Evolutionary conservation across 1,140 invertebrate genomes (phyloP).

Genomic region (Brachionus rubens): DNA sequence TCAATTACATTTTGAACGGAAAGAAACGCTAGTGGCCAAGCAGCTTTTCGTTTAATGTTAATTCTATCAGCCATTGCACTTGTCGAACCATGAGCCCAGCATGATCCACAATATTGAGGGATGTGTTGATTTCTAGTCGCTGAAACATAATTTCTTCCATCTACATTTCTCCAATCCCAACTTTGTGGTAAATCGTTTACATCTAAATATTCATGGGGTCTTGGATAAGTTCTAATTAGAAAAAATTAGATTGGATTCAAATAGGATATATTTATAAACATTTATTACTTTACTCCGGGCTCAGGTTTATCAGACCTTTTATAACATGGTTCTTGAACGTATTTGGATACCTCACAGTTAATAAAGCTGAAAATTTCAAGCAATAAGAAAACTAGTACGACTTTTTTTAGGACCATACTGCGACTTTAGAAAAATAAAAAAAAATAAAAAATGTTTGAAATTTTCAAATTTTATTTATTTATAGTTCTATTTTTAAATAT

Average conservation of each 20-base stretch:
- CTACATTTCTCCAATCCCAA: constrained; percentile 63
- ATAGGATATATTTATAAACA: neutral
- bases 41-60: constrained; percentile 61
- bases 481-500: too few relatives aligned
- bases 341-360: neutral
- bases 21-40: constrained; percentile 62
- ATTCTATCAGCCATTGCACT: constrained; percentile 63
- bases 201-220: constrained; percentile 54
- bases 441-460: neutral
- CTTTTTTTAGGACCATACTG: neutral
- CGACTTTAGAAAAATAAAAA: too few relatives aligned
- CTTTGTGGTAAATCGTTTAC: constrained; percentile 44
- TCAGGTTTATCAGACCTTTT: neutral
- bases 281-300: constrained; percentile 27
- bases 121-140: constrained; percentile 62
- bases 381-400: neutral
- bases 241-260: neutral
- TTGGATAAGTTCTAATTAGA: constrained; percentile 53
- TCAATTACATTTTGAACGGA: constrained; percentile 62
- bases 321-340: constrained; percentile 40
- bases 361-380: neutral
- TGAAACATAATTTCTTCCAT: constrained; percentile 60
- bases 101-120: constrained; percentile 63
- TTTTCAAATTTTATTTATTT: too few relatives aligned
- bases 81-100: constrained; percentile 63